phyloP scores from a whole-genome alignment of 1,140 invertebrate genomes.

The Chironomus tepperi region DNA sequence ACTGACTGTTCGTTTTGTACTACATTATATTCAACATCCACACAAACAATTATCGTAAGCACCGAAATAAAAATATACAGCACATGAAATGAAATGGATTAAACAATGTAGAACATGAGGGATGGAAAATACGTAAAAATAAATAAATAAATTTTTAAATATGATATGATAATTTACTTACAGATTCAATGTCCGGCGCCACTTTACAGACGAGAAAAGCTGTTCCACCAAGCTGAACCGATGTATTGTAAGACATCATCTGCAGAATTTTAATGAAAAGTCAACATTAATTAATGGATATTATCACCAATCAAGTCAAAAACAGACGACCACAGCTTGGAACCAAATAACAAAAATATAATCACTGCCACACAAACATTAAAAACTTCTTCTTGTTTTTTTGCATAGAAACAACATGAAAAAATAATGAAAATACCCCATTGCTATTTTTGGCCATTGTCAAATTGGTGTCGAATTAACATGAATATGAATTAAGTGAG shows the following conservation, averaged over 20 bases:
- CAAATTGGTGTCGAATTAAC: constrained; percentile 4
- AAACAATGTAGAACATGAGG: too few species aligned
- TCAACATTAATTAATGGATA: constrained; percentile 27
- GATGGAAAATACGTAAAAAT: background rate
- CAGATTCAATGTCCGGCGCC: constrained; percentile 40
- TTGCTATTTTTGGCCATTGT: constrained; percentile 16
- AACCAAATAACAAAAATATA: too few species aligned
- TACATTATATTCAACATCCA: too few species aligned
- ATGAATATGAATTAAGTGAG: background rate
- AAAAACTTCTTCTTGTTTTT: too few species aligned
- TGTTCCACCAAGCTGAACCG: constrained; percentile 71
- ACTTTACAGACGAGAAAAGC: constrained; percentile 78
- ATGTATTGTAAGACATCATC: constrained; percentile 67
- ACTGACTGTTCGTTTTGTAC: background rate
- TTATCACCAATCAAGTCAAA: constrained; percentile 34
- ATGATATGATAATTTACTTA: constrained; percentile 39
- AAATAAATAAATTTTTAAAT: constrained; percentile 12
- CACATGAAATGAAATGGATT: too few species aligned
- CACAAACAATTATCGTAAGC: background rate
- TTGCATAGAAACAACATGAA: background rate
- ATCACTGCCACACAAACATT: constrained; percentile 27
- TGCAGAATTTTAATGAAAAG: constrained; percentile 37
- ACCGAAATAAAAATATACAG: too few species aligned
- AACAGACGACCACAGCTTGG: constrained; percentile 19
- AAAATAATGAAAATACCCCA: constrained; percentile 25